phyloP scores from a whole-genome alignment of 2,888 invertebrate species.

The Nomada ferruginata region DNA sequence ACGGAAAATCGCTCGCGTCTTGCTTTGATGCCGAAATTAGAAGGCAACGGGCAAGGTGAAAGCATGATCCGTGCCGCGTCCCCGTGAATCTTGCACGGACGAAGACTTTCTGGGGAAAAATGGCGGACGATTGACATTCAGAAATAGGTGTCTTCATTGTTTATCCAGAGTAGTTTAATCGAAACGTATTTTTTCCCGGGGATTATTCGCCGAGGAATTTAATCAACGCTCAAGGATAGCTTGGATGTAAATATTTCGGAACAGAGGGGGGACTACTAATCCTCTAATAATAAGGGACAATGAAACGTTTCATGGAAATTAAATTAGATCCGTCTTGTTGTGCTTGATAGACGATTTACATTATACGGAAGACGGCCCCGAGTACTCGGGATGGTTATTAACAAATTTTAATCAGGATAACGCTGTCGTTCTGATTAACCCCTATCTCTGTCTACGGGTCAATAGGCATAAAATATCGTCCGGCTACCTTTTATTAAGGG shows the following conservation, averaged over 20 bases:
- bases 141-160: background rate
- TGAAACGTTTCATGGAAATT: constrained; percentile 17
- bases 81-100: constrained; percentile 10
- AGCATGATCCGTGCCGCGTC: constrained; percentile 27
- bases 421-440: too few species aligned
- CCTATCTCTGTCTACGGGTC: too few species aligned
- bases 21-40: constrained; percentile 83
- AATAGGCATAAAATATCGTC: constrained; percentile 20
- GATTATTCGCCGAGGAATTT: background rate
- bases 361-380: background rate
- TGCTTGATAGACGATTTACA: background rate
- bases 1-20: constrained; percentile 80
- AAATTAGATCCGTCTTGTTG: background rate
- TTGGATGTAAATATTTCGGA: too few species aligned
- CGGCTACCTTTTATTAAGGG: constrained; percentile 8
- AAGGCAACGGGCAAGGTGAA: constrained; percentile 56
- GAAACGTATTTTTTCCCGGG: background rate
- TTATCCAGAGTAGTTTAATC: background rate
- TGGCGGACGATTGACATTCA: background rate
- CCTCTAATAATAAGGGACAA: too few species aligned
- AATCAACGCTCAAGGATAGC: background rate
- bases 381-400: too few species aligned
- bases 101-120: background rate
- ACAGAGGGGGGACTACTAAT: too few species aligned
- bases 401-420: too few species aligned